Base-by-base conservation (phyloP, 2,797 vertebrate genomes). In the Siniperca obscura region DNA sequence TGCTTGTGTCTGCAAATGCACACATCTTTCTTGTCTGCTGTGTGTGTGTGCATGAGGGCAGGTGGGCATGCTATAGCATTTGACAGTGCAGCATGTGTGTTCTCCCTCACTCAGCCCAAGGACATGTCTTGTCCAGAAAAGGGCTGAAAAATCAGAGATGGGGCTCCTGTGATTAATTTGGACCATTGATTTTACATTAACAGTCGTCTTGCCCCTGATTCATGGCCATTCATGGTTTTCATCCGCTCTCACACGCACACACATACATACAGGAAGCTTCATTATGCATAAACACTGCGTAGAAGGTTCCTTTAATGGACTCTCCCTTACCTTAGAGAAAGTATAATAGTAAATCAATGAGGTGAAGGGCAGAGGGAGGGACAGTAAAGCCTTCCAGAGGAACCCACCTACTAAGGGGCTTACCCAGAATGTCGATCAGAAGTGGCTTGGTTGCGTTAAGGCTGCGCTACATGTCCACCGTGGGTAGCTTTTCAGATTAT, bases 141-240 rank as follows among this genome's bases (percentile, higher is more conserved):
- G 84, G 59, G 84, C 80, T 86, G 82, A 91, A 92, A 90, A 87
- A 57, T 44, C 82, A 77, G 80, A 85, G 86, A 80, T 44, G 40
- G 82, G 87, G 91, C 87, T 94, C 82, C 86, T 81, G 91, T 83
- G 92, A 94, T 95, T 95, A 94, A 96, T 95, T 95, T 94, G 92
- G 90, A 94, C 81, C 91, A 96, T 96, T 80, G 96, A 96, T 96
- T 96, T 94, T 86, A 90, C 93, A 95, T 96, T 95, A 95, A 95
- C 91, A 85, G 89, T 78, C 14, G 89, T 94, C 92, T 93, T 71
- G 67, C 81, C 71, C 57, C 91, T 93, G 94, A 95, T 95, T 94
- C 94, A 91, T 85, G 76, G 89, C 86, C 80, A 70, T 68, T 81
- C 88, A 59, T 83, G 85, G 80, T 87, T 92, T 87, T 76, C 70